Evolutionary conservation across 2,113 vertebrate species (phyloP).

Genomic region (Oncorhynchus gorbuscha): DNA sequence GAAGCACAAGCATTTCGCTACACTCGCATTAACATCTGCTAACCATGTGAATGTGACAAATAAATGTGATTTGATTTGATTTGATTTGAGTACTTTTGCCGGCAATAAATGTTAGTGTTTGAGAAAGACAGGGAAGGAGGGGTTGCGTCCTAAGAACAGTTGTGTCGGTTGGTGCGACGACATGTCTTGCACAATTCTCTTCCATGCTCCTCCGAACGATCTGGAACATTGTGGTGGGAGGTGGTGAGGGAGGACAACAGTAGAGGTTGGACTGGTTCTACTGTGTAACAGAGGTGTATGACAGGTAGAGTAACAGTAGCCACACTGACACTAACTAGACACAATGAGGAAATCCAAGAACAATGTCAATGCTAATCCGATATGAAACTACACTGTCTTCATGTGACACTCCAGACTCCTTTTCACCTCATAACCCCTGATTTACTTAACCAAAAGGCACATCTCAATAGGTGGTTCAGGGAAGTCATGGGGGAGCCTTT

Average conservation of each 20-base stretch:
- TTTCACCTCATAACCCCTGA: too few relatives aligned
- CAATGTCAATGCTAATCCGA: constrained; percentile 57
- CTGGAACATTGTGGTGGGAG: neutral
- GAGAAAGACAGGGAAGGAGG: constrained; percentile 7
- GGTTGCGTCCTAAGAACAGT: neutral
- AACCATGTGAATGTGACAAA: too few relatives aligned
- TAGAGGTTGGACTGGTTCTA: neutral
- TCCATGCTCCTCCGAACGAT: neutral
- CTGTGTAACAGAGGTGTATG: constrained; percentile 31
- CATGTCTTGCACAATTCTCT: neutral
- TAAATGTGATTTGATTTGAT: too few relatives aligned
- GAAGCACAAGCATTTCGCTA: too few relatives aligned
- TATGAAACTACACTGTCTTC: constrained; percentile 44
- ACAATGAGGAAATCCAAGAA: constrained; percentile 44
- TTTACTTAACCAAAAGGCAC: too few relatives aligned
- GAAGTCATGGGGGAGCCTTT: neutral
- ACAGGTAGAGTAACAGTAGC: constrained; percentile 55
- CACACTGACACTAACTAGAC: constrained; percentile 42
- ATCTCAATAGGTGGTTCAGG: too few relatives aligned
- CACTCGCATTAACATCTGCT: too few relatives aligned
- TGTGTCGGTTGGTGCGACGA: neutral
- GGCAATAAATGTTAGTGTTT: constrained; percentile 16
- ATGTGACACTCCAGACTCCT: too few relatives aligned
- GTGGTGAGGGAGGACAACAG: neutral
- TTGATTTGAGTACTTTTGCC: neutral